A percentile compares a stretch with the other conserved stretches of the same genome.
Conservation (phyloP, 92 coral and sea anemone genomes). For the Pocillopora meandrina region DNA sequence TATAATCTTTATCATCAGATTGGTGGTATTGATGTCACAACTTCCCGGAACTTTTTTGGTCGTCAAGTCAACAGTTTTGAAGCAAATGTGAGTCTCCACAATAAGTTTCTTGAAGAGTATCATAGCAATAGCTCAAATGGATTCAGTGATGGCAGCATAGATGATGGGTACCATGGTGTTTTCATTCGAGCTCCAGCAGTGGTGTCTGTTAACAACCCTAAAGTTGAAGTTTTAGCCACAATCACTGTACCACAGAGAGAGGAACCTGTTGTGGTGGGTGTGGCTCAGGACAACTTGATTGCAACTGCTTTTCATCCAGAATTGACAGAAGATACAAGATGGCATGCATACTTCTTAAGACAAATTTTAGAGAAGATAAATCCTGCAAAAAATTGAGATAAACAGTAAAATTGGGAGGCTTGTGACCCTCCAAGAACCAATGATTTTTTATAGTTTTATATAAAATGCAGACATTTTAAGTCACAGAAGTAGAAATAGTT, state of each 20-base stretch:
- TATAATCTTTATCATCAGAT: conserved; percentile 52
- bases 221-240: conserved; percentile 83
- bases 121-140: neutral
- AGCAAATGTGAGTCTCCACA: conserved; percentile 65
- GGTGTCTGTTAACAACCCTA: conserved; percentile 74
- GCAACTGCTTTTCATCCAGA: conserved; percentile 98
- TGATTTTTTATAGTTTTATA: no score
- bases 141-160: neutral
- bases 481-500: no score
- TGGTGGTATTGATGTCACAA: conserved; percentile 90
- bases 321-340: conserved; percentile 87
- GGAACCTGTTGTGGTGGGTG: conserved; percentile 92
- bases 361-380: conserved; percentile 62
- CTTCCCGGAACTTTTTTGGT: conserved; percentile 96
- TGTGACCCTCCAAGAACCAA: neutral
- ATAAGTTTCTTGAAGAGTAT: conserved; percentile 33
- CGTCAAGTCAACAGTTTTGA: conserved; percentile 97
- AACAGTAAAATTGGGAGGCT: neutral
- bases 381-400: conserved; percentile 10
- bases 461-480: no score
- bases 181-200: conserved; percentile 98
- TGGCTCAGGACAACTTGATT: conserved; percentile 79
- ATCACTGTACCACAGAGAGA: conserved; percentile 58
- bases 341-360: conserved; percentile 88
- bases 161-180: conserved; percentile 68